These are phyloP conservation scores for Saturnia pavonia DNA, from an alignment of 2,888 invertebrate species.

Conservation along the genomic window DNA sequence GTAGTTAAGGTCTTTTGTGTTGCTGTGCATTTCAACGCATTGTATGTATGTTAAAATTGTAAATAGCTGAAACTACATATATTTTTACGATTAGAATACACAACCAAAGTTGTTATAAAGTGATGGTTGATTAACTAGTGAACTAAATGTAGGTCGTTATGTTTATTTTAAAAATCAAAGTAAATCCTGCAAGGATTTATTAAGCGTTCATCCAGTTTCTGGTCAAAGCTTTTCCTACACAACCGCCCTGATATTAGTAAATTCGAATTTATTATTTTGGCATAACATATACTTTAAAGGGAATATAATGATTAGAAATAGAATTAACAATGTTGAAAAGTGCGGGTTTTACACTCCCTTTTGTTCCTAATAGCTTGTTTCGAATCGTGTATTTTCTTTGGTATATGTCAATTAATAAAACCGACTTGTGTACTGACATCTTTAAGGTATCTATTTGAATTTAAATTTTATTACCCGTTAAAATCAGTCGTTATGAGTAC, in stretches of 20 bases:
- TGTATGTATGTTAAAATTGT: conserved; percentile 83
- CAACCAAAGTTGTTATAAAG: conserved; percentile 83
- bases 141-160: conserved; percentile 77
- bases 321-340: conserved; percentile 27
- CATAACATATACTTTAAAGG: conserved; percentile 51
- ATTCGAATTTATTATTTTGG: conserved; percentile 74
- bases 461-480: conserved; percentile 65
- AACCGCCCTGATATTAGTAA: conserved; percentile 78
- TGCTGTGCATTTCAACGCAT: conserved; percentile 82
- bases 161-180: conserved; percentile 75
- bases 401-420: conserved; percentile 75
- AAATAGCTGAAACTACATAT: conserved; percentile 79
- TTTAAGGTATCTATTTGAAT: conserved; percentile 59
- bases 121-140: conserved; percentile 82
- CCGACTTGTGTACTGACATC: conserved; percentile 50
- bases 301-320: conserved; percentile 29
- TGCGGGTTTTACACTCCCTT: conserved; percentile 48
- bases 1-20: conserved; percentile 74
- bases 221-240: conserved; percentile 68
- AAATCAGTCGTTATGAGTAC: conserved; percentile 82
- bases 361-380: conserved; percentile 76
- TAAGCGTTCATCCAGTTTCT: conserved; percentile 64
- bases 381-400: conserved; percentile 55
- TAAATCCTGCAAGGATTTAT: conserved; percentile 60
- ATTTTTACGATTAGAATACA: conserved; percentile 83